A percentile compares a stretch with the other conserved stretches of the same genome.
Evolutionary conservation across 2,888 invertebrate genomes (phyloP).

Genomic region (Scaptomyza cyrtandrae): DNA sequence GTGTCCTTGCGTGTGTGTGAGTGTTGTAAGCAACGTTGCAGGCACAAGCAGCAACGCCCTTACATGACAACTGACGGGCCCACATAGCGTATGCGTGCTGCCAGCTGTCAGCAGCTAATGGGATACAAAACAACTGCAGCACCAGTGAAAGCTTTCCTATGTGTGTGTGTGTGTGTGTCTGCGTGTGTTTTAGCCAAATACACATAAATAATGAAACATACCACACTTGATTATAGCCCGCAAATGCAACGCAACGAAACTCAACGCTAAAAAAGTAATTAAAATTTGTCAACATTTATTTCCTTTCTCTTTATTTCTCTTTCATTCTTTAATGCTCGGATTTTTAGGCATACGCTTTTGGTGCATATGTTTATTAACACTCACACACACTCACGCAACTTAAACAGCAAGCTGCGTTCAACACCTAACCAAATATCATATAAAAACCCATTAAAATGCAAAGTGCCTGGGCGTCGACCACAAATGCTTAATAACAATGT

Average conservation of each 20-base stretch:
- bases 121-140: slow-evolving; percentile 57
- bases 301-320: not conserved
- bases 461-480: slow-evolving; percentile 24
- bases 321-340: slow-evolving; percentile 15
- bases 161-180: slow-evolving; percentile 24
- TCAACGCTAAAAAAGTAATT: slow-evolving; percentile 67
- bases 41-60: slow-evolving; percentile 52
- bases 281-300: slow-evolving; percentile 73
- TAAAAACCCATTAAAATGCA: slow-evolving; percentile 47
- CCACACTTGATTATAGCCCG: slow-evolving; percentile 69
- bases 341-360: slow-evolving; percentile 41
- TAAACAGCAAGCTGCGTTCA: slow-evolving; percentile 34
- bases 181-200: slow-evolving; percentile 43
- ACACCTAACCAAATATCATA: slow-evolving; percentile 55
- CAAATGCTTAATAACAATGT: slow-evolving; percentile 57
- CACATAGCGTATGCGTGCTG: slow-evolving; percentile 75
- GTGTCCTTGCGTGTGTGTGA: not conserved
- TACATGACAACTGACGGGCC: slow-evolving; percentile 76
- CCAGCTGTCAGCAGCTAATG: slow-evolving; percentile 56
- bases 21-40: slow-evolving; percentile 26
- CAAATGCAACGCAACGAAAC: slow-evolving; percentile 42
- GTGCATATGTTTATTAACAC: slow-evolving; percentile 14
- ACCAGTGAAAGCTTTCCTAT: slow-evolving; percentile 21
- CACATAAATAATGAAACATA: slow-evolving; percentile 73
- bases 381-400: slow-evolving; percentile 6